phyloP scores from a whole-genome alignment of 2,888 invertebrate species.

The Gortyna flavago region DNA sequence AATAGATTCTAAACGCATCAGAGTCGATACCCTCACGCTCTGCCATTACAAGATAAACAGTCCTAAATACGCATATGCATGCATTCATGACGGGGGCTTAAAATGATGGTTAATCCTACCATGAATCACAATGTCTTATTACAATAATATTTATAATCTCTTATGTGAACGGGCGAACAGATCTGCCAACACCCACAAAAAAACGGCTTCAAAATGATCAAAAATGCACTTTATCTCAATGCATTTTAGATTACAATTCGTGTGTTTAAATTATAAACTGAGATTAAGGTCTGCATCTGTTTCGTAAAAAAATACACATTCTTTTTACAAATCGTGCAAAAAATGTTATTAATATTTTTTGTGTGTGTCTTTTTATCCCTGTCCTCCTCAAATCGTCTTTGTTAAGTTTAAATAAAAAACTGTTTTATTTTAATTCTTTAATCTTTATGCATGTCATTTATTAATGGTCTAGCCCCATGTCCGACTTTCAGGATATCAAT shows the following conservation, averaged over 20 bases:
- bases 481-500: background rate
- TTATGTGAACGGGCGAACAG: conserved; percentile 70
- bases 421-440: background rate
- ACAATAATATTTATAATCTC: conserved; percentile 78
- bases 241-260: conserved; percentile 41
- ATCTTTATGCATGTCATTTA: background rate
- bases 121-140: conserved; percentile 74
- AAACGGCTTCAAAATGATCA: conserved; percentile 28
- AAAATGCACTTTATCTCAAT: conserved; percentile 54
- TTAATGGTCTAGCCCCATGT: background rate
- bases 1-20: conserved; percentile 31
- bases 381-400: conserved; percentile 32
- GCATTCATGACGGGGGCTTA: conserved; percentile 63
- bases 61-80: conserved; percentile 57
- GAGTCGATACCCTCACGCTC: conserved; percentile 21
- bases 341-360: conserved; percentile 59
- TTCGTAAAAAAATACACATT: conserved; percentile 64
- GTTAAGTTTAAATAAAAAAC: conserved; percentile 1
- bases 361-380: conserved; percentile 37
- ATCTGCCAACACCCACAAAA: conserved; percentile 62
- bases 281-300: conserved; percentile 68
- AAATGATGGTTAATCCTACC: conserved; percentile 71
- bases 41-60: conserved; percentile 54
- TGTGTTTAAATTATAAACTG: conserved; percentile 17
- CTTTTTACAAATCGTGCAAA: conserved; percentile 67